Percentiles rank a stretch among this genome's conserved stretches.
These are phyloP conservation scores for Polyodon spathula DNA, from an alignment of 2,113 vertebrate species.

Conservation along the genomic window DNA sequence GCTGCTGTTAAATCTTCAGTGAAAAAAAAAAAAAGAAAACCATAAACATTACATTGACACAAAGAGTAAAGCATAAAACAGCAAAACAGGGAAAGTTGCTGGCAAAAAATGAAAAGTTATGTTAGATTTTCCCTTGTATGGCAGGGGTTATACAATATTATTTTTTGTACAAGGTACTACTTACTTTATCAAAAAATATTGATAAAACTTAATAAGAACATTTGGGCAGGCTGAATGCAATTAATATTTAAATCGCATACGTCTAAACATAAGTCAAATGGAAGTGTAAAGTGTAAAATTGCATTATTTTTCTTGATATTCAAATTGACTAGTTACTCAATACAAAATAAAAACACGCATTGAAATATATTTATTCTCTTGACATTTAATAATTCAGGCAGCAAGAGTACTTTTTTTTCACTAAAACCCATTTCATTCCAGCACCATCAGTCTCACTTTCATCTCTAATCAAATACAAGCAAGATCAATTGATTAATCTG, in stretches of 20 bases:
- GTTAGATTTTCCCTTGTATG: too few species aligned
- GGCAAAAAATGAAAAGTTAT: too few species aligned
- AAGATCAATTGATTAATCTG: conserved; percentile 1
- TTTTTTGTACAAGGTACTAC: too few species aligned
- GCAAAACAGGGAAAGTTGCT: too few species aligned
- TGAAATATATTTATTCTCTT: conserved; percentile 2
- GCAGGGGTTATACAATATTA: too few species aligned
- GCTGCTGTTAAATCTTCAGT: too few species aligned
- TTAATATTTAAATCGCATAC: not conserved
- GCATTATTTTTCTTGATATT: not conserved
- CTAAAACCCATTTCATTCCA: conserved; percentile 5
- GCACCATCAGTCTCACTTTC: not conserved
- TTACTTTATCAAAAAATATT: too few species aligned
- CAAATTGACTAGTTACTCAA: not conserved
- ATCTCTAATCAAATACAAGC: conserved; percentile 5
- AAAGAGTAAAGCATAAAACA: too few species aligned
- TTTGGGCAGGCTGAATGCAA: not conserved
- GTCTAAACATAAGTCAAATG: not conserved
- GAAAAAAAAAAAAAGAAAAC: too few species aligned
- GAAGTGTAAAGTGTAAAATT: not conserved
- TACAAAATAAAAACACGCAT: not conserved
- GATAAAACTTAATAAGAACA: too few species aligned
- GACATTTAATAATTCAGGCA: conserved; percentile 1
- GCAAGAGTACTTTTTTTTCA: not conserved
- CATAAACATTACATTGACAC: too few species aligned